These are phyloP conservation scores for Cetoscarus ocellatus DNA, from an alignment of 2,797 vertebrate genomes.

Conservation along the genomic window DNA sequence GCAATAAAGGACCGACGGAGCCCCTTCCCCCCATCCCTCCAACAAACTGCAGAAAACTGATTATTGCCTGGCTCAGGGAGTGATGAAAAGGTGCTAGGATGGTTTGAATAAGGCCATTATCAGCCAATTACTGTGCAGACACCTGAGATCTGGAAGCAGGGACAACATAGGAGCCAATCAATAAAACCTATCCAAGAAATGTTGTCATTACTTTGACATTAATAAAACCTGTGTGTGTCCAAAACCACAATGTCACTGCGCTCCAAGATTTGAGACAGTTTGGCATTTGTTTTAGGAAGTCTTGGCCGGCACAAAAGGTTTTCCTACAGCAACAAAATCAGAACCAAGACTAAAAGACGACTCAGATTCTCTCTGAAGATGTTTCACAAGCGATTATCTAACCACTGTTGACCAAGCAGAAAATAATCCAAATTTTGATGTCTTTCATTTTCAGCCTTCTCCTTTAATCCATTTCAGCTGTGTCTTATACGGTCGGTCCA, in stretches of 20 bases:
- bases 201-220: neutral
- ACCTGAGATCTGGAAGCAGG: slow-evolving; percentile 4
- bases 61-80: slow-evolving; percentile 36
- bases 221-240: neutral
- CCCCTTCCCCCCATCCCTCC: slow-evolving; percentile 17
- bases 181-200: slow-evolving; percentile 6
- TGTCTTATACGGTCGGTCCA: too few relatives aligned
- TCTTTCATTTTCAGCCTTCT: too few relatives aligned
- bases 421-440: too few relatives aligned
- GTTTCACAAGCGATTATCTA: too few relatives aligned
- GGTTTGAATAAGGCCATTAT: slow-evolving; percentile 33
- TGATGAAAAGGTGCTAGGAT: slow-evolving; percentile 35
- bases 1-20: slow-evolving; percentile 52
- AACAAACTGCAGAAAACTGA: slow-evolving; percentile 40
- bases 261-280: neutral
- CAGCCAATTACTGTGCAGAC: slow-evolving; percentile 32
- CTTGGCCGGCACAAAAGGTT: too few relatives aligned
- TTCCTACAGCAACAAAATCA: too few relatives aligned
- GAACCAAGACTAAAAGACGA: too few relatives aligned
- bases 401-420: too few relatives aligned
- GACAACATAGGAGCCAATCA: slow-evolving; percentile 8
- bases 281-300: too few relatives aligned
- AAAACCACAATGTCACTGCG: neutral
- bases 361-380: too few relatives aligned
- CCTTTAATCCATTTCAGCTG: too few relatives aligned